Base-by-base conservation (phyloP, 2,797 vertebrate species). In the Megalops cyprinoides region DNA sequence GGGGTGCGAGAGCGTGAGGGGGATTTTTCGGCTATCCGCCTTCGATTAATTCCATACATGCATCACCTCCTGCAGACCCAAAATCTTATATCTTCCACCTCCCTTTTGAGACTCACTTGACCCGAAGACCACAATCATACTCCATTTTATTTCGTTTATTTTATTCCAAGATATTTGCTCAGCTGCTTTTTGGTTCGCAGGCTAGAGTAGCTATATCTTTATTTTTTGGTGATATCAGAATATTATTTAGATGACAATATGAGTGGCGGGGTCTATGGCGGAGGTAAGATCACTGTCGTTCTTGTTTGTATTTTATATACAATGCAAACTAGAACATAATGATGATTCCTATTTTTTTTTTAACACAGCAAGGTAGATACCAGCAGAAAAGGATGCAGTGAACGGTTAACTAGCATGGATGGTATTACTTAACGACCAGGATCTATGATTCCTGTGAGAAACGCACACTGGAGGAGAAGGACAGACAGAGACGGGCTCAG, bases 191-290 rank as follows among this genome's bases (percentile, higher is more conserved):
- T n/a, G n/a, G n/a, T n/a, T 15, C 31, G 58, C 48, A 48, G 53
- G 60, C 58, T 39, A 53, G 48, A 51, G 9, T 53, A 76, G 46
- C 79, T 49, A 74, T 75, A 75, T 58, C 39, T 53, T 76, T 60
- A 65, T 51, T 76, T 76, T 80, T 56, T 58, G 48, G 58, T 44
- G 78, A 42, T 31, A 76, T 76, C 48, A 69, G 74, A 67, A 76
- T 51, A 65, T 76, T 76, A 74, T 80, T 80, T 80, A 81, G 79
- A 76, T 76, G 74, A 76, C 77, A 81, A 60, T 76, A 86, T 86
- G 87, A 86, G 87, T 77, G 87, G 85, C 71, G 87, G 82, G 23
- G 87, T 87, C 58, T 86, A 86, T 73, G 84, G 86, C 51, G 87
- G 87, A 85, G 87, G 87, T 87, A 84, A 85, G 81, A 76, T 76